Evolutionary conservation across 2,888 invertebrate species (phyloP), one percentile per base, ranked within the genome.

Genomic region (Lycocerus yunnanus): DNA sequence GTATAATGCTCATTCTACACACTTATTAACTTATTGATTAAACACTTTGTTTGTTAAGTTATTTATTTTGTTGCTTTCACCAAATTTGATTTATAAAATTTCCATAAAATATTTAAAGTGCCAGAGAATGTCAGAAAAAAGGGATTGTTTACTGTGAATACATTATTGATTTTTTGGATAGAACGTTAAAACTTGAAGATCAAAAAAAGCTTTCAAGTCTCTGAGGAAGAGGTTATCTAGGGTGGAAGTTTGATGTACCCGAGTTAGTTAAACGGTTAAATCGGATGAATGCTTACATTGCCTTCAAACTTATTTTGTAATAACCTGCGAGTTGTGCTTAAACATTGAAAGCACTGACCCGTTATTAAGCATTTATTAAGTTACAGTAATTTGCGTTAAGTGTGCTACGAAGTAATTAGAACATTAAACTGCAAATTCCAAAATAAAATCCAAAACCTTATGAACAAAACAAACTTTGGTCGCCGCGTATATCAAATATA

Each of bases 401-500:
- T 43, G 43, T 43, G 43, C 43, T 43, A 43, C 43, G 43, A n/a
- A n/a, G 43, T 43, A 43, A 43, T 43, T 43, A 43, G n/a, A 43
- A 43, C 43, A n/a, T 43, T 43, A 43, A 43, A 43, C 43, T n/a
- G 8, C 6, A n/a, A n/a, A 43, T 43, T 43, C 43, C 43, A 43
- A 43, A 43, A n/a, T n/a, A 43, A 43, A 43, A 43, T 43, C 43
- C n/a, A 43, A 43, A 43, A 43, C 43, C 43, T 27, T 60, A 58
- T 70, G 76, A 69, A 76, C 76, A 76, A 76, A 76, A 76, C 76
- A 76, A 76, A 73, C 73, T 71, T 65, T 71, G 71, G 76, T 76
- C 73, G 76, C 74, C 71, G 71, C 76, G 76, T 76, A 71, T 74
- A 76, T 76, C 76, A 76, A 76, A 72, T 58, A 71, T 73, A 73